Base-by-base conservation (phyloP, 1,140 invertebrate species). In the Whitmania pigra region DNA sequence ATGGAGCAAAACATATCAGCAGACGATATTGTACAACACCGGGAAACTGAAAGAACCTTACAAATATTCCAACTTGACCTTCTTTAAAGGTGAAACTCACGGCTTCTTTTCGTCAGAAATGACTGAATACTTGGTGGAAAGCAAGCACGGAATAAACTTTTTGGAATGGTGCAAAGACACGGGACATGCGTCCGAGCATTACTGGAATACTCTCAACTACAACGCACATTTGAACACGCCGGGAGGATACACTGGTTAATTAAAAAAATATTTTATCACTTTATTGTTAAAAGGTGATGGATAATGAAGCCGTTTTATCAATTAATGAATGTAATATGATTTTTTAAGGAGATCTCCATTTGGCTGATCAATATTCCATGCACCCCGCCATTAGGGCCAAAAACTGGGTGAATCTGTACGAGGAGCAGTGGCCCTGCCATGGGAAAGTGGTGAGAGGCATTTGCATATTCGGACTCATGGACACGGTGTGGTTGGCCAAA, bases 401-500 rank as follows among this genome's bases (percentile, higher is more conserved):
- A 43, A 66, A 72, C 53, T 74, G 73, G 73, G 49, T 74, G 17
- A 69, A 69, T 18, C 22, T 72, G 36, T 71, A 73, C 63, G 36
- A 60, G 18, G 36, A 53, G 22, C 73, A 69, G 25, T 27, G 25
- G 40, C 31, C 18, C 13, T 74, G 73, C 49, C 4, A 53, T 18
- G 73, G 73, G 11, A 72, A 68, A 36, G 66, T 72, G 25, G 71
- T 74, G 15, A n/a, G 73, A 18, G 73, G 73, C 20, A 73, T 73
- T 36, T 73, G 73, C 53, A 68, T 73, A 6, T 73, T 54, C 40
- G 73, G 69, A n/a, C 43, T 71, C 25, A 72, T 67, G 9, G 80
- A 82, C 74, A 69, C 79, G 29, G 75, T 75, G 15, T 66, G 73
- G 25, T 36, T 81, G 7, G 67, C 66, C 0, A 53, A 54, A 17